These are phyloP conservation scores for Amphibalanus amphitrite DNA, from an alignment of 1,140 invertebrate species.

Conservation along the genomic window DNA sequence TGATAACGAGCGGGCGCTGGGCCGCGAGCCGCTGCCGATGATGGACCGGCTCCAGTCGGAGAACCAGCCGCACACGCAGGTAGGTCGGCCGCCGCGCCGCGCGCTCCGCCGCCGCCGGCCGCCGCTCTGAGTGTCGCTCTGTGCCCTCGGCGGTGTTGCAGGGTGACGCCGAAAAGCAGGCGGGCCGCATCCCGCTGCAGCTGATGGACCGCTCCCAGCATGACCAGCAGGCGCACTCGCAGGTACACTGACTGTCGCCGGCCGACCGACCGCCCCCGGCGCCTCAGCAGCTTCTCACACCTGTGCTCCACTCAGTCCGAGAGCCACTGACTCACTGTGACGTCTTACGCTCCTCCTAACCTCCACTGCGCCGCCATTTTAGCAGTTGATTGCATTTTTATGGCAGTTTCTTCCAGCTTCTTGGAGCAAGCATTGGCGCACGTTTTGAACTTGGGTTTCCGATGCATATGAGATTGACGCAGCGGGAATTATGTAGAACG, in stretches of 20 bases:
- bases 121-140: neutral
- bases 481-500: too few species aligned
- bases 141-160: neutral
- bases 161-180: constrained; percentile 14
- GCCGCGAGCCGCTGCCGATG: constrained; percentile 54
- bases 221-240: neutral
- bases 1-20: constrained; percentile 49
- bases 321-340: too few species aligned
- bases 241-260: neutral
- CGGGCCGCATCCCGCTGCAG: constrained; percentile 13
- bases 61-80: constrained; percentile 53
- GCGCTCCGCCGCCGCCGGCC: neutral
- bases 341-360: too few species aligned
- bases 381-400: too few species aligned
- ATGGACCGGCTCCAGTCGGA: constrained; percentile 58
- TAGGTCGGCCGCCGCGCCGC: constrained; percentile 20
- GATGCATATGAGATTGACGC: too few species aligned
- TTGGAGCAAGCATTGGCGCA: too few species aligned
- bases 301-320: too few species aligned
- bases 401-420: too few species aligned
- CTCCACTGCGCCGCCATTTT: too few species aligned
- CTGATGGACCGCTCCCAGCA: constrained; percentile 9
- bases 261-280: too few species aligned
- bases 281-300: too few species aligned
- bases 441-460: too few species aligned